These are phyloP conservation scores for Tachina fera DNA, from an alignment of 2,888 invertebrate genomes.

Conservation along the genomic window DNA sequence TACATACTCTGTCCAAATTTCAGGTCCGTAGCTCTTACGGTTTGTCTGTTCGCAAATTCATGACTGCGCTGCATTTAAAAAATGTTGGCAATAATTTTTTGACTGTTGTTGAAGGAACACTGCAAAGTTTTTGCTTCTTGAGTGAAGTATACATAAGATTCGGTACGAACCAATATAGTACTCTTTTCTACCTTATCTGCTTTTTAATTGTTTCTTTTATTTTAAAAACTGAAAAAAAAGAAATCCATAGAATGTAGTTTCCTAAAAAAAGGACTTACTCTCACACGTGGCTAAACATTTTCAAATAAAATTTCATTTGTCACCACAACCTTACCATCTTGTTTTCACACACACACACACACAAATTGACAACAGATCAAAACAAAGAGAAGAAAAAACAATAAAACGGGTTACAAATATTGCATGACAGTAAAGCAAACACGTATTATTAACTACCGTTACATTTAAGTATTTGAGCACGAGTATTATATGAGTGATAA, in stretches of 20 bases:
- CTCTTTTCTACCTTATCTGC: no score
- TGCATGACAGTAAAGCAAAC: constrained; percentile 48
- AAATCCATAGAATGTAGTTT: constrained; percentile 1
- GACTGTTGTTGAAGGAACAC: no score
- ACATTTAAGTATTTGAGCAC: neutral
- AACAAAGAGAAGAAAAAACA: constrained; percentile 2
- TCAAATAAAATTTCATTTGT: constrained; percentile 31
- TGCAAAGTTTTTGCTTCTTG: neutral
- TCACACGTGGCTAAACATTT: constrained; percentile 51
- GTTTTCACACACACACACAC: neutral
- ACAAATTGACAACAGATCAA: constrained; percentile 39
- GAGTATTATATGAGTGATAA: neutral
- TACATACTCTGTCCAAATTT: no score
- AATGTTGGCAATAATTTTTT: no score
- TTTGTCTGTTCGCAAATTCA: no score
- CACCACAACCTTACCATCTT: neutral
- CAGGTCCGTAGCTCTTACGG: no score
- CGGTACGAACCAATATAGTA: no score
- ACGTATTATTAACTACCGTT: constrained; percentile 53
- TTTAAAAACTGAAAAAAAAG: neutral
- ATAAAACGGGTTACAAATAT: constrained; percentile 56
- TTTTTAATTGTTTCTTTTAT: constrained; percentile 6
- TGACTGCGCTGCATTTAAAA: no score
- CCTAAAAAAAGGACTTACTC: constrained; percentile 35
- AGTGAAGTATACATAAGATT: neutral